Evolutionary conservation across 2,113 vertebrate genomes (phyloP), one percentile per base, ranked within the genome.

Genomic region (Bothrops jararaca): DNA sequence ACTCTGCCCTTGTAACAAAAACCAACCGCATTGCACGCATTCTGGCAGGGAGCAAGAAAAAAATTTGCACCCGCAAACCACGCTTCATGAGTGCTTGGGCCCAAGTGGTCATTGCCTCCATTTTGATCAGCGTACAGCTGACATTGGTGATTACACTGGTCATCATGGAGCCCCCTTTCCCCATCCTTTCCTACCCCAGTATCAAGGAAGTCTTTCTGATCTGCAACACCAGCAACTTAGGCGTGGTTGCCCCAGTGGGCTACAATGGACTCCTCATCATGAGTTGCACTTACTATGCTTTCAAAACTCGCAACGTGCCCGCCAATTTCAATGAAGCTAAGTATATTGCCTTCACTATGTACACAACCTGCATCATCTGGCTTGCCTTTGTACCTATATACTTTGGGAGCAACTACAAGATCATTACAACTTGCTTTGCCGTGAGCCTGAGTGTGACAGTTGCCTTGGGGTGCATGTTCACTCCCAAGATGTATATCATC

Each of bases 311-410:
- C 94, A 99, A 99, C 1, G 99, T 99, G 95, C 99, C 99, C 2
- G 99, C 99, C 96, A 99, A 99, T 96, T 99, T 99, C 96, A 99
- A 99, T 0, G 99, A 99, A 97, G 99, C 99, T 93, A 99, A 99
- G 97, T 99, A 99, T 91, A 99, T 99, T 87, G 99, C 99, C 90
- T 99, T 99, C 96, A 99, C 99, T 92, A 99, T 99, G 99, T 99
- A 99, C 96, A 99, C 99, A 94, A 99, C 99, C 60, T 99, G 99
- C 94, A 99, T 99, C 96, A 99, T 99, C 98, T 99, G 99, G 99
- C 96, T 99, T 96, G 99, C 99, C 90, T 99, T 99, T 4, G 99
- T 99, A 93, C 99, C 99, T 87, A 99, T 99, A 95, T 99, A 99
- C 95, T 99, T 99, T 1, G 99, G 99, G 95, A 99, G 99, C 98